Evolutionary conservation across 2,888 invertebrate genomes (phyloP), one percentile per base, ranked within the genome.

Genomic region (Dicranocentrus wangi): DNA sequence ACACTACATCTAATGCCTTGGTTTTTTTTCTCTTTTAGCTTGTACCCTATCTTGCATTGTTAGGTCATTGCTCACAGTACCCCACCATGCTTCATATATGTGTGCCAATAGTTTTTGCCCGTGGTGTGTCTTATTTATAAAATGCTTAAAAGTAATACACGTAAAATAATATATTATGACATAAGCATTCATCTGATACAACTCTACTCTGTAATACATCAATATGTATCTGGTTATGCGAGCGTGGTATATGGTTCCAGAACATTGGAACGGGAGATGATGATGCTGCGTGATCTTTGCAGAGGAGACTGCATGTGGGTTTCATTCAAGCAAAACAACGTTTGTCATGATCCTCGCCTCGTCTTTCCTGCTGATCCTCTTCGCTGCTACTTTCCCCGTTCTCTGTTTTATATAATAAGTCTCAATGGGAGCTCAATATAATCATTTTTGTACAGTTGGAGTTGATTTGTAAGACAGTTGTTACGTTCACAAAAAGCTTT

Each of bases 401-500:
- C 19, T 13, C 17, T 51, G 23, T 28, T 17, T 69, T 53, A 5
- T 66, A 25, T n/a, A 55, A 55, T 55, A 15, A 55, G 21, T 55
- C 1, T 25, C 25, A 55, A 7, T 23, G 69, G 47, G n/a, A 47
- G 47, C 15, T 7, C 32, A 32, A 32, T 32, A 32, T 32, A 47
- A 47, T 47, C 47, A 47, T 47, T 47, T 47, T 47, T 47, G 61
- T 61, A 55, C 71, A 71, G 71, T 63, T 60, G 78, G 51, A 63
- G n/a, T 32, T 65, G 65, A 79, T 42, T 79, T 63, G 71, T 71
- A 63, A 71, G 71, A 39, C 65, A 71, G 78, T 79, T 71, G 78
- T 71, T 71, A 79, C 71, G 55, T 71, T 71, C 32, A 79, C 78
- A 79, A 79, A 78, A 79, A 55, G n/a, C 78, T 28, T 25, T 51